Conservation (phyloP, 2,888 invertebrate genomes). For the Agonopterix subpropinquella region DNA sequence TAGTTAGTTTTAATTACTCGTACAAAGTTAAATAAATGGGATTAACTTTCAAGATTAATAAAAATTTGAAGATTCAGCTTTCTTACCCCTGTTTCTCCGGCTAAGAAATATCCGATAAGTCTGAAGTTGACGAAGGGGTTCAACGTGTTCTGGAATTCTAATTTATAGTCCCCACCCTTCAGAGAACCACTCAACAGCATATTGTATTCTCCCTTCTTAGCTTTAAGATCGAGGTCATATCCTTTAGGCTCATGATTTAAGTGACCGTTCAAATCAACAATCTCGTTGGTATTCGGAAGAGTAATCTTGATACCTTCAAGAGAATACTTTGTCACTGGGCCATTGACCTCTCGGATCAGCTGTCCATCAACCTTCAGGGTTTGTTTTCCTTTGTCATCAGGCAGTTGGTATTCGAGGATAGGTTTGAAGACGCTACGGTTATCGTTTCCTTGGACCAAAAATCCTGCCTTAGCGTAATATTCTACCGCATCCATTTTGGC, state of each 20-base stretch:
- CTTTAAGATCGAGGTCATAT: conserved; percentile 64
- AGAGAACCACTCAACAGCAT: conserved; percentile 63
- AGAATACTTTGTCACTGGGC: conserved; percentile 65
- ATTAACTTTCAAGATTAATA: not conserved
- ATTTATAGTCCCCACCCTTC: conserved; percentile 52
- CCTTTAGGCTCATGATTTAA: conserved; percentile 47
- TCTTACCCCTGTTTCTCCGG: conserved; percentile 45
- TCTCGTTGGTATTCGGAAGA: conserved; percentile 50
- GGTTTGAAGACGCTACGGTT: conserved; percentile 78
- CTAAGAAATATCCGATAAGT: conserved; percentile 72
- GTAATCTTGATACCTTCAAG: conserved; percentile 74
- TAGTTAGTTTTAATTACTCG: not conserved
- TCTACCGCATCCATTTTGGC: conserved; percentile 74
- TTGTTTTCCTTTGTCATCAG: conserved; percentile 62
- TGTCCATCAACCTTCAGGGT: conserved; percentile 72
- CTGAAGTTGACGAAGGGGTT: conserved; percentile 78
- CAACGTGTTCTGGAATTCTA: conserved; percentile 75
- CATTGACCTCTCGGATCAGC: conserved; percentile 40
- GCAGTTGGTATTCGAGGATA: conserved; percentile 79
- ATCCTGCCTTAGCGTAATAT: conserved; percentile 79
- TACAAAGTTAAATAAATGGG: not conserved
- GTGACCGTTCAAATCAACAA: conserved; percentile 68
- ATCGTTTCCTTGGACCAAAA: conserved; percentile 74
- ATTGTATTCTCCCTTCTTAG: conserved; percentile 63
- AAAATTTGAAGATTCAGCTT: not conserved